A percentile compares a stretch with the other conserved stretches of the same genome.
Evolutionary conservation across 2,888 invertebrate genomes (phyloP).

Genomic region (Trachelus tabidus): DNA sequence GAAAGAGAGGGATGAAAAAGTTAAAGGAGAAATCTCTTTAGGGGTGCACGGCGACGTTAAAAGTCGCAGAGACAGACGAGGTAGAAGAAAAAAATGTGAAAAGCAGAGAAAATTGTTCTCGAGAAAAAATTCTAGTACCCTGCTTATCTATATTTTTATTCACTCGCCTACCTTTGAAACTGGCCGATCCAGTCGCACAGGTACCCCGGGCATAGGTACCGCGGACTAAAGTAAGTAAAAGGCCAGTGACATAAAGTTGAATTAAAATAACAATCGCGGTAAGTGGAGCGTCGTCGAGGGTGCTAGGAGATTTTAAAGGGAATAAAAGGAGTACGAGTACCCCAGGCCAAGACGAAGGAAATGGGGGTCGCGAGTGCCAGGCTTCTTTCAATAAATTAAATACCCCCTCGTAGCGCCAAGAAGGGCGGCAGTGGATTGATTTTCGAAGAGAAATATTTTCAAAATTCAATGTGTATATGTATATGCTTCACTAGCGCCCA

Average conservation of each 20-base stretch:
- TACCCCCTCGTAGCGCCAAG: slow-evolving; percentile 4
- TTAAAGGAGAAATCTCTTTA: not conserved
- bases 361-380: not conserved
- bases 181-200: too few species aligned
- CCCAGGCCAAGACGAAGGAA: not conserved
- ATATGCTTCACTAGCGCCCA: not conserved
- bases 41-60: slow-evolving; percentile 8
- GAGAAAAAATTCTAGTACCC: not conserved
- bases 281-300: slow-evolving; percentile 15
- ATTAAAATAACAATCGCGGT: slow-evolving; percentile 35
- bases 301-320: not conserved
- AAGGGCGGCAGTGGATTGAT: slow-evolving; percentile 12
- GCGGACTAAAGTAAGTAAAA: slow-evolving; percentile 38
- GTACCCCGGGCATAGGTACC: not conserved
- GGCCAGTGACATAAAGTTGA: slow-evolving; percentile 43
- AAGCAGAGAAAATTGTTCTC: not conserved
- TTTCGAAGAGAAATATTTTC: slow-evolving; percentile 11
- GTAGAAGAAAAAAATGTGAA: slow-evolving; percentile 14
- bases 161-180: not conserved
- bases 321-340: not conserved
- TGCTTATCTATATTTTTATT: too few species aligned
- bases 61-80: slow-evolving; percentile 22
- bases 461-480: not conserved
- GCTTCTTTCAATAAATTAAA: slow-evolving; percentile 33
- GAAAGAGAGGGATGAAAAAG: slow-evolving; percentile 1